Base-by-base conservation (phyloP, 2,888 invertebrate species). In the Diogma glabrata region DNA sequence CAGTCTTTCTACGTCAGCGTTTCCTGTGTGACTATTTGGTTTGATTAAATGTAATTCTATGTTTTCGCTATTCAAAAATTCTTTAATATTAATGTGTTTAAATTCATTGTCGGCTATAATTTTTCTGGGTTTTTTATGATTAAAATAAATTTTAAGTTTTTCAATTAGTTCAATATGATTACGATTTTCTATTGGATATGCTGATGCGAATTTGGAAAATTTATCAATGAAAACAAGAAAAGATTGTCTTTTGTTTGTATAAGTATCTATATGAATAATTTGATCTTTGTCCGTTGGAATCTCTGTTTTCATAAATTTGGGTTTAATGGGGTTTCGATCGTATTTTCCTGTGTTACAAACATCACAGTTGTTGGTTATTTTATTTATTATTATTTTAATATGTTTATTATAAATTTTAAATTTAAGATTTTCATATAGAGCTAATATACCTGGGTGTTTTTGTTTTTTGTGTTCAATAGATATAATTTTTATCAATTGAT, bases 121-220 rank as follows among this genome's bases (percentile, higher is more conserved):
- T 43, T 50, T 50, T 8, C 10, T 20, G 19, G 45, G 30, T 26
- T 50, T 24, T 26, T 28, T 45, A 26, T 50, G 40, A 3, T 23
- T 20, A 23, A 43, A 43, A 45, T 43, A 28, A 7, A 40, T 43
- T 26, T 43, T 43, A 10, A 50, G 19, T 43, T 43, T 17, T 43
- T 50, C 40, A 19, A 50, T 50, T 26, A 50, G 24, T 10, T 38
- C 43, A 16, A 28, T 7, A 20, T 50, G 26, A 14, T 24, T 50
- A 12, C 50, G 14, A 19, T 45, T 43, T 17, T 16, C 17, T 43
- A 50, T 24, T 12, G 38, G 43, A 19, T 26, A 50, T 23, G 28
- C 40, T 16, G 50, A 14, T 8, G 16, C 50, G 40, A 36, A 40
- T 43, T 50, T 50, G 14, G 50, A 43, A 50, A 50, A 50, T 45